Evolutionary conservation across 2,113 vertebrate species (phyloP).

Genomic region (Actenoides hombroni): DNA sequence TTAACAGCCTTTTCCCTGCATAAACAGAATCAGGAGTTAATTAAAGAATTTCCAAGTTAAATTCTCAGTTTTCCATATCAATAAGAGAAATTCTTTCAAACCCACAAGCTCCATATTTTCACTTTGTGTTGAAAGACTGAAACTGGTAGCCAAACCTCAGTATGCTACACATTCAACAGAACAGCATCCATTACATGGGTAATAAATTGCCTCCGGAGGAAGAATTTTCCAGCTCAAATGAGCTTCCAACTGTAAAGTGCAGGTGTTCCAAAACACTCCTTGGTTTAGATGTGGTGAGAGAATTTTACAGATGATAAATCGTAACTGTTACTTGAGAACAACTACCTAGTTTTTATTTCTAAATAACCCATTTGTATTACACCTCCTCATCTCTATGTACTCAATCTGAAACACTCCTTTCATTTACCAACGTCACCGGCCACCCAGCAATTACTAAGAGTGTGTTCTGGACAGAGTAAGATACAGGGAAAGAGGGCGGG

Average conservation of each 20-base stretch:
- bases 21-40: constrained; percentile 21
- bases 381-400: neutral
- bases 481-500: neutral
- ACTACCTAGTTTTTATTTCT: constrained; percentile 21
- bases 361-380: neutral
- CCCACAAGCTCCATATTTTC: neutral
- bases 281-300: constrained; percentile 27
- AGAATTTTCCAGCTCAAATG: constrained; percentile 31
- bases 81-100: constrained; percentile 21
- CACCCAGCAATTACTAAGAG: neutral
- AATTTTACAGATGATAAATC: constrained; percentile 42
- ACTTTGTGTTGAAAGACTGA: constrained; percentile 2
- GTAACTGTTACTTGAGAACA: constrained; percentile 13
- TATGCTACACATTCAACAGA: constrained; percentile 7
- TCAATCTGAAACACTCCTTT: neutral
- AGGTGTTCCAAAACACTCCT: constrained; percentile 34
- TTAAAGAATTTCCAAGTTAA: constrained; percentile 25
- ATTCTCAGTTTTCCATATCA: constrained; percentile 36
- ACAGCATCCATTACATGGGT: constrained; percentile 2
- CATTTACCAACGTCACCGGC: neutral
- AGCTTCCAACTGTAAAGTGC: constrained; percentile 21
- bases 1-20: constrained; percentile 24
- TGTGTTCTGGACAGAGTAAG: neutral
- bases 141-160: constrained; percentile 25
- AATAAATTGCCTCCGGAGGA: constrained; percentile 22